These are phyloP conservation scores for Dasypus novemcinctus DNA, from an alignment of 2,113 vertebrate species.

Conservation along the genomic window DNA sequence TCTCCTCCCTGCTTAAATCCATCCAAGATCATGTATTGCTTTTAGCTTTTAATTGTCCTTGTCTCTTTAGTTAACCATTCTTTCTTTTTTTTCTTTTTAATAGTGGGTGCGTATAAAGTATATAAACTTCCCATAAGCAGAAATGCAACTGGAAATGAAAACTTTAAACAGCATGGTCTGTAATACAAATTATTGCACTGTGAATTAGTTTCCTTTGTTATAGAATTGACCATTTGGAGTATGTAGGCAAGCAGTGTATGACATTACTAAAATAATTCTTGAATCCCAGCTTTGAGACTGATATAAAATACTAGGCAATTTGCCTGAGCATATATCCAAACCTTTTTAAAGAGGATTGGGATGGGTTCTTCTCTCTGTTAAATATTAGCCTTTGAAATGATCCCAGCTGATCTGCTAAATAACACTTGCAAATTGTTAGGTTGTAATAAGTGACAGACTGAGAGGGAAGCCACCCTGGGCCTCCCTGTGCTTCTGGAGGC, in stretches of 20 bases:
- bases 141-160: slow-evolving; percentile 43
- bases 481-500: not conserved
- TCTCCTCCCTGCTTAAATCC: too few relatives aligned
- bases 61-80: too few relatives aligned
- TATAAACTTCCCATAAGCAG: not conserved
- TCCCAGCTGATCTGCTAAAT: slow-evolving; percentile 59
- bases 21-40: too few relatives aligned
- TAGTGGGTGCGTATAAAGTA: too few relatives aligned
- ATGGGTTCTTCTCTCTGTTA: slow-evolving; percentile 58
- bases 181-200: not conserved
- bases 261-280: slow-evolving; percentile 60
- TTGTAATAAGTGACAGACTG: slow-evolving; percentile 56
- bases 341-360: slow-evolving; percentile 16
- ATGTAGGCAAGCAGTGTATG: not conserved
- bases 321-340: slow-evolving; percentile 37
- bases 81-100: too few relatives aligned
- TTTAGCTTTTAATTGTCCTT: too few relatives aligned
- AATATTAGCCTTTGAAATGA: slow-evolving; percentile 70
- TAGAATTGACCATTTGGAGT: slow-evolving; percentile 34
- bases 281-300: not conserved
- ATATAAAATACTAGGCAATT: slow-evolving; percentile 39
- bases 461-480: slow-evolving; percentile 34
- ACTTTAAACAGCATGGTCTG: slow-evolving; percentile 35
- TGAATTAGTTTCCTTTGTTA: slow-evolving; percentile 33
- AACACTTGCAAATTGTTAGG: slow-evolving; percentile 61